A percentile compares a stretch with the other conserved stretches of the same genome.
Evolutionary conservation across 2,113 vertebrate genomes (phyloP).

Genomic region (Psettodes erumei): DNA sequence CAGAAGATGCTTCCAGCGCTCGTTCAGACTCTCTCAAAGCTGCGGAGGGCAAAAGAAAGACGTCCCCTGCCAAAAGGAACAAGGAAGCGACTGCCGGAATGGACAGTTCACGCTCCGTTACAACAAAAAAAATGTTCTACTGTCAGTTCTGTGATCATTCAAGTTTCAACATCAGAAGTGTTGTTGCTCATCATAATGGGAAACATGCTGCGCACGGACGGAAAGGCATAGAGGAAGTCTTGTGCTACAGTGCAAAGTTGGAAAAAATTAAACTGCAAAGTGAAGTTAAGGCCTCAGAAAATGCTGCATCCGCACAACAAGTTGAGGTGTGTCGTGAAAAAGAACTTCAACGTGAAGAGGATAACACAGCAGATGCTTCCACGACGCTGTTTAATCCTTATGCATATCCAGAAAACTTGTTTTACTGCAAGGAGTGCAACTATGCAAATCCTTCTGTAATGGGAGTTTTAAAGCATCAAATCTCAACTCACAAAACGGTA

Average conservation of each 20-base stretch:
- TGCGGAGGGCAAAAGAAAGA: neutral
- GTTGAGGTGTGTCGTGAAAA: neutral
- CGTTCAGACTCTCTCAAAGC: neutral
- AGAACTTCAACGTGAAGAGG: neutral
- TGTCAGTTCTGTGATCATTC: conserved; percentile 90
- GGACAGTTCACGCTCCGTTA: neutral
- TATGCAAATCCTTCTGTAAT: conserved; percentile 41
- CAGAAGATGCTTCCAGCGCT: neutral
- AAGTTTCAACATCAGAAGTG: conserved; percentile 86
- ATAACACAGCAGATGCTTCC: neutral
- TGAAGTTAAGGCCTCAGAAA: neutral
- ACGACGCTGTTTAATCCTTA: neutral
- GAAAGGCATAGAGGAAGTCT: conserved; percentile 81
- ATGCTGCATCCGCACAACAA: neutral
- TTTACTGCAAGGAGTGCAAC: conserved; percentile 74
- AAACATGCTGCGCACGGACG: conserved; percentile 84
- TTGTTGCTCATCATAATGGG: conserved; percentile 89
- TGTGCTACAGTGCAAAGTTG: conserved; percentile 84
- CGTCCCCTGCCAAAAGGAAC: rapidly evolving
- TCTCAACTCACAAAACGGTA: neutral
- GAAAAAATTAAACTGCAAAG: conserved; percentile 75
- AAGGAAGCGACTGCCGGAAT: neutral
- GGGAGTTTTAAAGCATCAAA: conserved; percentile 66
- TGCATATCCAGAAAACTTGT: conserved; percentile 45
- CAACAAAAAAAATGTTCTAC: conserved; percentile 77